Base-by-base conservation (phyloP, 1,140 invertebrate genomes). In the Luehdorfia chinensis region DNA sequence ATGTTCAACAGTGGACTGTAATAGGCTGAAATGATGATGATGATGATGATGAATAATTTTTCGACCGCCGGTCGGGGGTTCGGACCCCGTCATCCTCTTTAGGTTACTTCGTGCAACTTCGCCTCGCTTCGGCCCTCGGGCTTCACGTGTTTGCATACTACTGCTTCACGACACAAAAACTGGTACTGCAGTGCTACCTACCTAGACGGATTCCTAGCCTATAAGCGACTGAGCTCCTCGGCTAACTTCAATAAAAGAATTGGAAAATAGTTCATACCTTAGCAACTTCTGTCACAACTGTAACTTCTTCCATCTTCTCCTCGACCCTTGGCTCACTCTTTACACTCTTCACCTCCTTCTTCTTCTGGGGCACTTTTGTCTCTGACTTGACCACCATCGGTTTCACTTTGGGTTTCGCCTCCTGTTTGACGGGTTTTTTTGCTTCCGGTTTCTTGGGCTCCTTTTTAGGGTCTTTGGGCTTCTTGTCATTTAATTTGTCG, bases 281-380 rank as follows among this genome's bases (percentile, higher is more conserved):
- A 18, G 47, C 31, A 19, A 62, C 41, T 6, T 66, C 63, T 0
- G 19, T 48, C 12, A 47, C 48, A 0, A 21, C n/a, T 0, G 27
- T 15, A 18, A 34, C 34, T 21, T 37, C 36, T 4, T 54, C 55
- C 6, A 49, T 46, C 2, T 8, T 46, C 18, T 59, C 52, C n/a
- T 64, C 59, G 0, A 58, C 32, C 23, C 52, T 59, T 0, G 34
- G 15, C 13, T 73, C 69, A 33, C 66, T 72, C 28, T 69, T 69
- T 1, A 62, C 60, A 2, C 7, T 23, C 34, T 67, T 71, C 11
- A 62, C 54, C 11, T 75, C 69, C 37, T 75, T 74, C 54, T 65
- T 66, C 45, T 67, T 75, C 2, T 53, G 32, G 11, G 43, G 36
- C n/a, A 66, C 57, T 46, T 67, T 68, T 2, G 54, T 58, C 11